phyloP scores from a whole-genome alignment of 2,797 vertebrate genomes.

The Crypturellus tataupa region DNA sequence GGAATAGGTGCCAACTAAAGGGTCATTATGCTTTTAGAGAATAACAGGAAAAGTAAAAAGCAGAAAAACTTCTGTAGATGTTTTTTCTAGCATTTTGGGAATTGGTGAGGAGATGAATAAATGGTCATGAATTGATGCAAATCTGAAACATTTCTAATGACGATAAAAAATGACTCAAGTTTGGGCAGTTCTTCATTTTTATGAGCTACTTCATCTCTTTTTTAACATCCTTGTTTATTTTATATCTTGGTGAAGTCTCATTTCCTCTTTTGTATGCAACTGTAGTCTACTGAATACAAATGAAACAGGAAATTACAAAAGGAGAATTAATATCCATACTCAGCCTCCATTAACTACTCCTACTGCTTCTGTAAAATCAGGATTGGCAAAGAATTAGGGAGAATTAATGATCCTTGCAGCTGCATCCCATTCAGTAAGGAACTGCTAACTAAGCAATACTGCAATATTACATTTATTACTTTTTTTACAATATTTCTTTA shows the following conservation, averaged over 20 bases:
- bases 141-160: neutral
- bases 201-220: neutral
- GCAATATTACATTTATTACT: neutral
- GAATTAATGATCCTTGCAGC: slow-evolving; percentile 11
- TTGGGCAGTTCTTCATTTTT: neutral
- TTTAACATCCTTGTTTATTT: neutral
- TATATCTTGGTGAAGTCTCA: neutral
- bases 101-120: neutral
- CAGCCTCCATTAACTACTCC: slow-evolving; percentile 5
- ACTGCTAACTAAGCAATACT: neutral
- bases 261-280: slow-evolving; percentile 12
- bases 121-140: neutral
- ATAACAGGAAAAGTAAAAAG: neutral
- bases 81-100: neutral
- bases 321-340: slow-evolving; percentile 16
- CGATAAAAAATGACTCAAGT: neutral
- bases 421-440: neutral
- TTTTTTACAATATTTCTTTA: neutral
- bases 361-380: neutral
- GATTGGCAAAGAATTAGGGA: neutral
- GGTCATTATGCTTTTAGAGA: neutral
- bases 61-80: neutral
- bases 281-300: neutral
- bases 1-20: neutral
- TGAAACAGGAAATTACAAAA: slow-evolving; percentile 33